These are phyloP conservation scores for Blomia tropicalis DNA, from an alignment of 2,888 invertebrate genomes.

Conservation along the genomic window DNA sequence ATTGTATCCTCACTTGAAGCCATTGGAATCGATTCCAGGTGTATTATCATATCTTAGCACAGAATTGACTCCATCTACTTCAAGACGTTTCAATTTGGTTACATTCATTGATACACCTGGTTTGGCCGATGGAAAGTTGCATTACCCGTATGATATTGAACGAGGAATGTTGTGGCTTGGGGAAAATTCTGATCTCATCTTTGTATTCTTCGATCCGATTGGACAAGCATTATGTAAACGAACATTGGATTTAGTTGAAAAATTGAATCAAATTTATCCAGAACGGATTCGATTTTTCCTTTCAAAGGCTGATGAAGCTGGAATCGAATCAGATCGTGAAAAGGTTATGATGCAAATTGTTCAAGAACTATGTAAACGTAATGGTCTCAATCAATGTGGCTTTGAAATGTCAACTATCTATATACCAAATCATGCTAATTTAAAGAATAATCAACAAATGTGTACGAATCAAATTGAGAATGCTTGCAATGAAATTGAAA, in stretches of 20 bases:
- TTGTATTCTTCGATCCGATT: slow-evolving; percentile 47
- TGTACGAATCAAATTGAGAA: slow-evolving; percentile 45
- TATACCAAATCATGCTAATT: slow-evolving; percentile 37
- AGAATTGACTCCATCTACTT: slow-evolving; percentile 40
- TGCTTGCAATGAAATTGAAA: slow-evolving; percentile 42
- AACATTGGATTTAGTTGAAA: slow-evolving; percentile 43
- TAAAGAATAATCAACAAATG: neutral
- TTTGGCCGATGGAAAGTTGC: slow-evolving; percentile 46
- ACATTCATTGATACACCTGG: slow-evolving; percentile 47
- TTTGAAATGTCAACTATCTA: slow-evolving; percentile 46
- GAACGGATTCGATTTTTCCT: slow-evolving; percentile 43
- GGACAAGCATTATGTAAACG: slow-evolving; percentile 45
- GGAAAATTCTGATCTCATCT: slow-evolving; percentile 42
- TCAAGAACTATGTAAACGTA: slow-evolving; percentile 44
- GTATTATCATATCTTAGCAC: slow-evolving; percentile 43
- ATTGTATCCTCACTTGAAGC: slow-evolving; percentile 43
- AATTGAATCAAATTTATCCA: slow-evolving; percentile 40
- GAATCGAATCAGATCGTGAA: slow-evolving; percentile 43
- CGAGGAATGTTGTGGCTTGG: slow-evolving; percentile 42
- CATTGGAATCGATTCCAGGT: slow-evolving; percentile 41
- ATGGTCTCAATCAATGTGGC: slow-evolving; percentile 43
- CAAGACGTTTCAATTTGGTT: slow-evolving; percentile 43
- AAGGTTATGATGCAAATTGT: slow-evolving; percentile 46
- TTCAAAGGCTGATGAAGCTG: slow-evolving; percentile 46
- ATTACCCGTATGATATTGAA: slow-evolving; percentile 46